Evolutionary conservation across 2,888 invertebrate species (phyloP), one percentile per base, ranked within the genome.

Genomic region (Drosophila rubida): DNA sequence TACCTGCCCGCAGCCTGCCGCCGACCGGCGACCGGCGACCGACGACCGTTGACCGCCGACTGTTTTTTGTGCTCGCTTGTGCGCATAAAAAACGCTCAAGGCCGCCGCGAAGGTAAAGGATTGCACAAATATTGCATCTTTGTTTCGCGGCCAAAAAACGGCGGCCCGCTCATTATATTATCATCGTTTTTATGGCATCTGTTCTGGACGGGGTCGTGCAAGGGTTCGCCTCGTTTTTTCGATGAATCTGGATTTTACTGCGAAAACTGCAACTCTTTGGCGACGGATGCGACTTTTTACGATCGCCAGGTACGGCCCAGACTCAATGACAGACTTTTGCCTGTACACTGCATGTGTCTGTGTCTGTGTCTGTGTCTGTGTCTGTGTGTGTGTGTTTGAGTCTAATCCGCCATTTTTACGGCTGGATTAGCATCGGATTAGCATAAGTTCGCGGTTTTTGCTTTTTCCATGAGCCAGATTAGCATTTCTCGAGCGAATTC

Each of bases 91-190:
- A 79, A 65, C 62, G 59, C 76, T 69, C 84, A 84, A 84, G 84
- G 87, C n/a, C 81, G 27, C 5, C 48, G 62, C 7, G 49, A 30
- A 55, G 50, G 72, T 61, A 89, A 89, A 89, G 89, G 90, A 89
- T 89, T 89, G 88, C 89, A 88, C 89, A 89, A 84, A 90, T 86
- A 87, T 89, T 89, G 90, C 89, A 87, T 89, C 75, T 88, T 86
- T 72, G 62, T 77, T 77, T 44, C 37, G 60, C 59, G 64, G 57
- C 57, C 32, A 62, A 67, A 54, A 64, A 64, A 42, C 75, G 54
- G 57, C 68, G 50, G 62, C 70, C 32, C 55, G 37, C 75, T 83
- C 87, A 84, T 87, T 81, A 87, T 67, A 55, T 54, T 61, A 58
- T 57, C 25, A 77, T 49, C 62, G 51, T 39, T 61, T 55, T 67